Conservation (phyloP, 1,140 invertebrate genomes). For the Pogonognathellus flavescens region DNA sequence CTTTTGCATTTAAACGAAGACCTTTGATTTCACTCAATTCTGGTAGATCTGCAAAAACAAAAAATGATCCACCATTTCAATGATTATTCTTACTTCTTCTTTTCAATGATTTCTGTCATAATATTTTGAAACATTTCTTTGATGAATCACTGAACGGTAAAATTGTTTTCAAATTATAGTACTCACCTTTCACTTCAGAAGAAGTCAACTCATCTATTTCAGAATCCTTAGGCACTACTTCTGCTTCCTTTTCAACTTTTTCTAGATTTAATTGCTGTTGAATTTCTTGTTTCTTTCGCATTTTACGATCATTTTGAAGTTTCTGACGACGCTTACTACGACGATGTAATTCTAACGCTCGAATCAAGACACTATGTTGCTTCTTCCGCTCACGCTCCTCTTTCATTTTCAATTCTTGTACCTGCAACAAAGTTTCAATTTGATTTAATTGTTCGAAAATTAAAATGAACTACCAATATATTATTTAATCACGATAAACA, state of each 20-base stretch:
- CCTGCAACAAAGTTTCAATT: slow-evolving; percentile 60
- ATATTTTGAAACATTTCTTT: too few species aligned
- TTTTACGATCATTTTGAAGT: slow-evolving; percentile 58
- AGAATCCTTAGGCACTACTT: slow-evolving; percentile 53
- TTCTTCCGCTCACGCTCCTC: slow-evolving; percentile 61
- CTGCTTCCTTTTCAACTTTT: slow-evolving; percentile 15
- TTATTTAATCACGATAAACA: neutral
- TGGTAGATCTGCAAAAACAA: slow-evolving; percentile 73
- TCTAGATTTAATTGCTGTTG: slow-evolving; percentile 38
- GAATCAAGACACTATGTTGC: slow-evolving; percentile 56
- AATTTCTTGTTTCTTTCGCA: slow-evolving; percentile 55
- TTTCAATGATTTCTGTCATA: slow-evolving; percentile 66
- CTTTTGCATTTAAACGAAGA: slow-evolving; percentile 84
- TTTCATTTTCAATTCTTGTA: slow-evolving; percentile 58
- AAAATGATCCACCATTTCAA: neutral
- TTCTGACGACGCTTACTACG: slow-evolving; percentile 58
- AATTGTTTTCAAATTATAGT: neutral
- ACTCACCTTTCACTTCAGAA: neutral
- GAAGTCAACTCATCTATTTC: slow-evolving; percentile 50
- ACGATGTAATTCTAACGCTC: slow-evolving; percentile 61
- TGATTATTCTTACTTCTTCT: slow-evolving; percentile 71
- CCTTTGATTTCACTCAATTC: slow-evolving; percentile 84
- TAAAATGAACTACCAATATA: neutral
- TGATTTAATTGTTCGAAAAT: slow-evolving; percentile 34
- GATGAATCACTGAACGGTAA: too few species aligned